Base-by-base conservation (phyloP, 2,888 invertebrate species). In the Drosophila neutralis region DNA sequence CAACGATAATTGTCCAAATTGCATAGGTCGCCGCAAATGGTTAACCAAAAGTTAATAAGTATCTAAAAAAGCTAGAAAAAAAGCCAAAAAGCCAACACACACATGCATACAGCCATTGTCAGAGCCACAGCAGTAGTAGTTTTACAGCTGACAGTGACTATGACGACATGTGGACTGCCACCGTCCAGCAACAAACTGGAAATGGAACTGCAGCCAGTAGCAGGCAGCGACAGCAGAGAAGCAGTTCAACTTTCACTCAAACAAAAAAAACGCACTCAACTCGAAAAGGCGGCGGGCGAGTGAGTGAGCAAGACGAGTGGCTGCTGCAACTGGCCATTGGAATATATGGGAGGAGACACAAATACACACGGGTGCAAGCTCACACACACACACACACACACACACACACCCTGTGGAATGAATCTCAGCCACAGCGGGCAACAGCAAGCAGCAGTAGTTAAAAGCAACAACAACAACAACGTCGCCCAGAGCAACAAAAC, bases 321-420 rank as follows among this genome's bases (percentile, higher is more conserved):
- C 77, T 69, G 52, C 74, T 75, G 63, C 70, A 62, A 71, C 80
- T 77, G 74, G 82, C 69, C 82, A 80, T 80, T 86, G 87, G 83
- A 85, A 89, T 87, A 89, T 85, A 82, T 87, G 87, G 85, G 89
- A 76, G 87, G 87, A 87, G 89, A 80, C 70, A 81, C 56, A 58
- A 21, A 42, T 21, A 57, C 56, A 21, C 38, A 53, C 48, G 21
- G 18, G 40, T 45, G 38, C 48, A 64, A 33, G 11, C 29, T 27
- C 60, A 64, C 54, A 58, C 48, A 52, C 35, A 45, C 45, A 24
- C 45, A 24, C 49, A 36, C 27, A 21, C 52, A 24, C 49, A 36
- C 45, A 51, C 51, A 58, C 61, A 75, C 15, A 42, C 42, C 52
- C 48, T 65, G 69, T 70, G 60, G 31, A 56, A 71, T 71, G 79